Conservation (phyloP, 2,888 invertebrate genomes). For the Caenorhabditis zanzibari region DNA sequence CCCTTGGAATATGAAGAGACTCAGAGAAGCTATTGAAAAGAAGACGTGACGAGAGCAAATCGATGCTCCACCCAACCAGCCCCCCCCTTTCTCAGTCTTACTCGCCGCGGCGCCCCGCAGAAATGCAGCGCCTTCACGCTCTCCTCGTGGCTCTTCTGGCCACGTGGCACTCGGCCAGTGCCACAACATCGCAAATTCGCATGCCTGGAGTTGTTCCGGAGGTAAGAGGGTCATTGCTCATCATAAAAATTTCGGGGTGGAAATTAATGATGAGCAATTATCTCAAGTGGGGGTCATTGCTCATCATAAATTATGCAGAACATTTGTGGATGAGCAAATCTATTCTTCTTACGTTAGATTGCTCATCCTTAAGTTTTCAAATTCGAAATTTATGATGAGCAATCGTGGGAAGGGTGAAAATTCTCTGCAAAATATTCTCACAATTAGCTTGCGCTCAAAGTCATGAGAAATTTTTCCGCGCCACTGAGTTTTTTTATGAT, state of each 20-base stretch:
- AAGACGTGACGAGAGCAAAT: conserved; percentile 40
- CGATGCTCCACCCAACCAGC: conserved; percentile 17
- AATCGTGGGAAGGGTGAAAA: too few relatives aligned
- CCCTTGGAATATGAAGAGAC: neutral
- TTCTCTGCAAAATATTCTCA: too few relatives aligned
- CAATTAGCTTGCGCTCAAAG: too few relatives aligned
- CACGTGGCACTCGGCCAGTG: conserved; percentile 24
- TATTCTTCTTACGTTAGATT: too few relatives aligned
- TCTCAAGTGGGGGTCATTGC: neutral
- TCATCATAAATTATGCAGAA: neutral
- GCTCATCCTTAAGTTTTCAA: too few relatives aligned
- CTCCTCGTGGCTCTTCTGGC: conserved; percentile 1
- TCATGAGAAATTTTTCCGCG: too few relatives aligned
- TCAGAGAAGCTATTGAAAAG: neutral
- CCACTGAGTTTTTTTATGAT: too few relatives aligned
- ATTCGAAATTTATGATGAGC: too few relatives aligned
- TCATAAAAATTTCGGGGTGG: neutral
- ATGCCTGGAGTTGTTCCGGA: conserved; percentile 75
- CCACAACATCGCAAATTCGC: conserved; percentile 63
- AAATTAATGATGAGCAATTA: neutral
- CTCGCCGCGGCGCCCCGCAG: conserved; percentile 16
- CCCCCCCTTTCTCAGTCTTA: conserved; percentile 13
- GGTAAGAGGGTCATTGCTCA: conserved; percentile 34
- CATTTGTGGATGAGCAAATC: too few relatives aligned
- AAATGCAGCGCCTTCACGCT: conserved; percentile 43